Evolutionary conservation across 2,113 vertebrate species (phyloP), one percentile per base, ranked within the genome.

Genomic region (Chauna torquata): DNA sequence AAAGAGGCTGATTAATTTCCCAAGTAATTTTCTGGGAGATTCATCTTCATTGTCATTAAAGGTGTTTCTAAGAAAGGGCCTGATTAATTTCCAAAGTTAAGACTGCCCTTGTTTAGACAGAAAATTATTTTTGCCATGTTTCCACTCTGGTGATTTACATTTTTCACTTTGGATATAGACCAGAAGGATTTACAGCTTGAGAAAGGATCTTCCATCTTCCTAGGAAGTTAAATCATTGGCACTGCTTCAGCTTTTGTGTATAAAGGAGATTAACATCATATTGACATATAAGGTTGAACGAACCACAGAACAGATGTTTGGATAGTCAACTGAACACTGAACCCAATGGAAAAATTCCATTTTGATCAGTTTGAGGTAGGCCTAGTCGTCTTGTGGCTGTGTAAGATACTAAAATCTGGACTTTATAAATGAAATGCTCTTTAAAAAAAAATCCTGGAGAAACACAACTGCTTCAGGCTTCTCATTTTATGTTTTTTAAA

Each of bases 331-430:
- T 82, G 81, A 96, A 93, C 74, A 30, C 64, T 85, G 70, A 96
- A 89, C 92, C 84, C 78, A 84, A 70, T 96, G 86, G 92, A 94
- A 96, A 96, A 95, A 91, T 96, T 97, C 90, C 82, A 36, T 96
- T 96, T 96, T 90, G 62, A 97, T 97, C 95, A 91, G 47, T 95
- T 97, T 95, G 91, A 96, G 88, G 86, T 92, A 88, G 76, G 50
- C 68, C 86, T 95, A 86, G 84, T 94, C 3, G 0, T 94, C 65
- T 75, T 81, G 82, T 75, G 92, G 89, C 88, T 94, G 55, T 95
- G 50, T 54, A 72, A 82, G 83, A 86, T 89, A 81, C 90, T 86
- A 81, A 91, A 90, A 94, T 82, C 74, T 79, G 88, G 84, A 71
- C 74, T 83, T 88, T 71, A 79, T 71, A 88, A 95, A 96, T 94